Evolutionary conservation across 2,888 invertebrate genomes (phyloP).

Genomic region (Caenorhabditis panamensis): DNA sequence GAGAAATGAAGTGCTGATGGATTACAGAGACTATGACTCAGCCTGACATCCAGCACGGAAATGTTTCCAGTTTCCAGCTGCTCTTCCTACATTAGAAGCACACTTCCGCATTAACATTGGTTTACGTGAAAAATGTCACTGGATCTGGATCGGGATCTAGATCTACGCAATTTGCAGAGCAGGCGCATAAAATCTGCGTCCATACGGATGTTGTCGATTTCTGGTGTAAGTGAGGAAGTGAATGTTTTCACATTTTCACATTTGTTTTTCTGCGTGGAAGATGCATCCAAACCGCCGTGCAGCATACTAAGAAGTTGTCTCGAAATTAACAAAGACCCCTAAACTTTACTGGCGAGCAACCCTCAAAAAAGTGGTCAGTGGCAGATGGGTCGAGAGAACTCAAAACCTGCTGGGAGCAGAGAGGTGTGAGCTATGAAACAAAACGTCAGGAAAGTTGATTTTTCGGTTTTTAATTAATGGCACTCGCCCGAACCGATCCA

Average conservation of each 20-base stretch:
- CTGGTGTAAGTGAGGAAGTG: not conserved
- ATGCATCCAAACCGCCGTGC: not conserved
- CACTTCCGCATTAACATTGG: conserved; percentile 13
- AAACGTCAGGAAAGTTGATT: conserved; percentile 9
- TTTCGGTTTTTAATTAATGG: conserved; percentile 17
- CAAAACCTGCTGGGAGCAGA: not conserved
- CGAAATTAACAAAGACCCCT: not conserved
- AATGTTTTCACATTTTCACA: conserved; percentile 4
- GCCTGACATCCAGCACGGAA: not conserved
- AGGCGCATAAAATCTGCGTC: no score
- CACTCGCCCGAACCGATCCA: not conserved
- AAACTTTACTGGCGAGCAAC: not conserved
- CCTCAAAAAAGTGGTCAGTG: not conserved
- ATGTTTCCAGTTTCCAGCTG: not conserved
- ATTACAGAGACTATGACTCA: not conserved
- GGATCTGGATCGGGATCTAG: no score
- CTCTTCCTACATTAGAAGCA: not conserved
- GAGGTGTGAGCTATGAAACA: not conserved
- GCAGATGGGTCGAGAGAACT: not conserved
- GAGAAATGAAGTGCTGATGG: not conserved
- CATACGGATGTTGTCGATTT: conserved; percentile 1
- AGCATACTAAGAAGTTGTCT: conserved; percentile 10
- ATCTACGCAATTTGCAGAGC: no score
- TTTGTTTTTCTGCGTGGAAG: not conserved
- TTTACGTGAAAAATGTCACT: conserved; percentile 14